Evolutionary conservation across 35 echinoderm and acorn worm species (phyloP), one percentile per base, ranked within the genome.

Genomic region (Apostichopus parvimensis): DNA sequence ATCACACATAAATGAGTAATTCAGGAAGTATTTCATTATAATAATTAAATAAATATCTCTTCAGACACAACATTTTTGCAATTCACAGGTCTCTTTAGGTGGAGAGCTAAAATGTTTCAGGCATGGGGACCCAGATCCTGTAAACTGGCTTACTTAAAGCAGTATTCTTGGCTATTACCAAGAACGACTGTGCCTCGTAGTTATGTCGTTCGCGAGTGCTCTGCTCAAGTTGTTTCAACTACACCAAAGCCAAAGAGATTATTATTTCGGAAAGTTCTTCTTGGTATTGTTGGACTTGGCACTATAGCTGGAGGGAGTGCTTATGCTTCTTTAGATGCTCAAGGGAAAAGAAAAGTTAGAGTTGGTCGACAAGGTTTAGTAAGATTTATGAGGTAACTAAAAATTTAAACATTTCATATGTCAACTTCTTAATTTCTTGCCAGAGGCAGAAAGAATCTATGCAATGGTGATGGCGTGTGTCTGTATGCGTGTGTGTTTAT

Each of bases 321-420:
- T 1, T 96, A 92, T 87, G 72, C 79, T 5, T 26, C 45, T 24
- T 56, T 94, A 79, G 95, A 96, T 78, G 77, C 81, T 18, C 65
- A 77, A 13, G 90, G 84, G 13, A 88, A 79, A 56, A 92, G 95
- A 57, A 96, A 91, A 88, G 90, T 94, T 2, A 89, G 93, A 18
- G 93, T 96, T 15, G 90, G 92, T 45, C 83, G 76, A 79, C 65
- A 94, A 92, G 95, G 95, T 45, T 92, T 96, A 72, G 26, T 96
- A 1, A 88, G 95, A 20, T 94, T 94, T 90, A 94, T 90, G 53
- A 96, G 95, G 95, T 96, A 86, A 91, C 34, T 45, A 45, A 45
- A 2, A 45, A 45, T 2, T 45, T 3, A 0, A 45, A 45, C 34
- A 45, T 45, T 45, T 45, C 34, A 45, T 45, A 45, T 45, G 34